Percentiles rank a stretch among this genome's conserved stretches.
phyloP scores from a whole-genome alignment of 1,140 invertebrate species.

The Philotrypesis tridentata region DNA sequence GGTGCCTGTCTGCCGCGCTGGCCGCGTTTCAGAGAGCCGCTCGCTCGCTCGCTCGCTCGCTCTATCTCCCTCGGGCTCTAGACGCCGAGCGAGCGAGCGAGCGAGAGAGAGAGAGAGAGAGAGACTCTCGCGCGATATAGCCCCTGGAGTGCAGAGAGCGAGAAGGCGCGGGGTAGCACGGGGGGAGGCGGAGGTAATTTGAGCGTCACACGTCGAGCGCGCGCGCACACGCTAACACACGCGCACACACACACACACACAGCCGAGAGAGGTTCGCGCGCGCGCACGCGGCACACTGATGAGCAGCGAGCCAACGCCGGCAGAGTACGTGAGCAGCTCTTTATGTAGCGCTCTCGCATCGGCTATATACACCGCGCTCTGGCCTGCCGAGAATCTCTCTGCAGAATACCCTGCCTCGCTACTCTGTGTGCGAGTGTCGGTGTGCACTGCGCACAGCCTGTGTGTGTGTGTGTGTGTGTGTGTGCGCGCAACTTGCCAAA shows the following conservation, averaged over 20 bases:
- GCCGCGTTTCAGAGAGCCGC: slow-evolving; percentile 57
- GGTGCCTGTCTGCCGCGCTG: slow-evolving; percentile 62
- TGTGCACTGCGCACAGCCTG: background rate
- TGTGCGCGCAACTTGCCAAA: background rate
- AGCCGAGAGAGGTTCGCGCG: too few relatives aligned
- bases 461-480: background rate
- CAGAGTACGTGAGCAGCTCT: background rate
- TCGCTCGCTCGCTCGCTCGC: slow-evolving; percentile 8
- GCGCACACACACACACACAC: slow-evolving; percentile 64
- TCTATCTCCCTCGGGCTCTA: slow-evolving; percentile 25
- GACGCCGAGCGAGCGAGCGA: slow-evolving; percentile 14
- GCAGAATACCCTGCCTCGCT: background rate
- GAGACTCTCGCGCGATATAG: slow-evolving; percentile 9
- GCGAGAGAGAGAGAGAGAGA: background rate
- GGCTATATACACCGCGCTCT: background rate
- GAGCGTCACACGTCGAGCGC: slow-evolving; percentile 71
- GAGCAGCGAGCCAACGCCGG: background rate
- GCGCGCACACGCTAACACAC: slow-evolving; percentile 57
- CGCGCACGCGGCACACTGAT: slow-evolving; percentile 20
- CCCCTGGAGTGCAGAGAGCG: slow-evolving; percentile 13
- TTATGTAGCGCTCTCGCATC: background rate
- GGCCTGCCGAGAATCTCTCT: background rate
- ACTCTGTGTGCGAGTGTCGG: background rate
- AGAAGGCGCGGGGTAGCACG: slow-evolving; percentile 28
- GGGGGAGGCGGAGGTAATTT: slow-evolving; percentile 65